These are phyloP conservation scores for Mercenaria mercenaria DNA, from an alignment of 1,140 invertebrate genomes.

Conservation along the genomic window DNA sequence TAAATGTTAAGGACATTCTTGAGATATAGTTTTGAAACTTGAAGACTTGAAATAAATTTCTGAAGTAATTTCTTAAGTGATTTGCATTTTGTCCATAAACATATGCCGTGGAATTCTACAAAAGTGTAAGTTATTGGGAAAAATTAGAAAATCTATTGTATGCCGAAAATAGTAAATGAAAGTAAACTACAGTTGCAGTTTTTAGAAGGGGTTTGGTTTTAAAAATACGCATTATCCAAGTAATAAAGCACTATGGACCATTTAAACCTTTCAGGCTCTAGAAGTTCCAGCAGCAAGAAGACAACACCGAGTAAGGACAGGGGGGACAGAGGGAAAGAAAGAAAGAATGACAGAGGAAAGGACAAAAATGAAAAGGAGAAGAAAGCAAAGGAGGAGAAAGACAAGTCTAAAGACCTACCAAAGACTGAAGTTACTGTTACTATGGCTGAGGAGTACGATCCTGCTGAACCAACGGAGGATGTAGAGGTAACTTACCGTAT, in stretches of 20 bases:
- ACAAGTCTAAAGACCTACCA: background rate
- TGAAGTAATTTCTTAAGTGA: no score
- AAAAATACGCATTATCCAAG: no score
- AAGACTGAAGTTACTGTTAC: background rate
- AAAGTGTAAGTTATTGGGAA: no score
- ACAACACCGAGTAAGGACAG: background rate
- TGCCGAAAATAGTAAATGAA: no score
- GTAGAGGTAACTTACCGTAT: background rate
- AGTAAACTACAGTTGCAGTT: no score
- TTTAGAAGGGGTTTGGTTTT: no score
- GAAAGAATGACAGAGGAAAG: background rate
- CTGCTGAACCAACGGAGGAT: slow-evolving; percentile 56
- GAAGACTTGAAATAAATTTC: no score
- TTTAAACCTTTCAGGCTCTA: background rate
- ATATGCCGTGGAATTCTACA: no score
- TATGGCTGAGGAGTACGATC: slow-evolving; percentile 44
- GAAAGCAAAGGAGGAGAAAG: background rate
- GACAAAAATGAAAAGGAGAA: background rate
- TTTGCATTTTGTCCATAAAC: no score
- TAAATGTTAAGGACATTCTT: no score
- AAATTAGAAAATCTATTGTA: no score
- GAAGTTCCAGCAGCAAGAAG: background rate
- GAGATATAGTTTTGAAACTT: no score
- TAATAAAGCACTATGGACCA: background rate
- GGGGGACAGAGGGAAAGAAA: background rate